phyloP scores from a whole-genome alignment of 1,140 invertebrate genomes.

The Caligus rogercresseyi region DNA sequence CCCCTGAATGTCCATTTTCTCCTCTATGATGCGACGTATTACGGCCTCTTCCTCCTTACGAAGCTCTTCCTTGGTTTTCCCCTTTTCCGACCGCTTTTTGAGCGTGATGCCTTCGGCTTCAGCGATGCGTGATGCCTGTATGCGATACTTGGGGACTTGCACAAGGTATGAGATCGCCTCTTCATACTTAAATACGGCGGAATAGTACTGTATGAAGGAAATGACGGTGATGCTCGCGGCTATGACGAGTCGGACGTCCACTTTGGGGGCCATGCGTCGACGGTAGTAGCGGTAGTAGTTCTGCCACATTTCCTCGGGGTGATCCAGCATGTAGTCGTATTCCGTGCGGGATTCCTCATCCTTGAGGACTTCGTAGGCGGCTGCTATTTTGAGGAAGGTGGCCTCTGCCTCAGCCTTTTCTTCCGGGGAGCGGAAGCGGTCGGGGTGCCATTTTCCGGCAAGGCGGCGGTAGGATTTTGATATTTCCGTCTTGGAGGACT shows the following conservation, averaged over 20 bases:
- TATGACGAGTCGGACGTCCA: conserved; percentile 70
- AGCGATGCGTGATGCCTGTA: conserved; percentile 31
- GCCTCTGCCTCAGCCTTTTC: conserved; percentile 36
- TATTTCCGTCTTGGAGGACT: conserved; percentile 31
- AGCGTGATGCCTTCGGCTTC: conserved; percentile 10
- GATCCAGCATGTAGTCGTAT: conserved; percentile 87
- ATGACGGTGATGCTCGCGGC: conserved; percentile 62
- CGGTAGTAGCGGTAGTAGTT: conserved; percentile 81
- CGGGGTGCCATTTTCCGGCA: conserved; percentile 37
- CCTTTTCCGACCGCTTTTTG: conserved; percentile 22
- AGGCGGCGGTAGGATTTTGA: conserved; percentile 36
- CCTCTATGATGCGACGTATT: conserved; percentile 23
- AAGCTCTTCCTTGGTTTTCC: conserved; percentile 24
- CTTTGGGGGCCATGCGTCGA: conserved; percentile 61
- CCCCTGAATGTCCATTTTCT: conserved; percentile 37
- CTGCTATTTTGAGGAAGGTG: conserved; percentile 35
- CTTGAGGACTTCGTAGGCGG: conserved; percentile 54
- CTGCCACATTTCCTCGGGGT: conserved; percentile 70
- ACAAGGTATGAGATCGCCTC: conserved; percentile 68
- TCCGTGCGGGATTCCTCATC: conserved; percentile 71
- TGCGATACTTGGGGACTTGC: conserved; percentile 67
- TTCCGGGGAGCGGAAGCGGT: conserved; percentile 33
- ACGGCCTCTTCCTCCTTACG: conserved; percentile 24
- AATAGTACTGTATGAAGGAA: conserved; percentile 63
- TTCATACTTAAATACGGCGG: conserved; percentile 52